phyloP scores from a whole-genome alignment of 2,888 invertebrate genomes.

The Chalcis sispes region DNA sequence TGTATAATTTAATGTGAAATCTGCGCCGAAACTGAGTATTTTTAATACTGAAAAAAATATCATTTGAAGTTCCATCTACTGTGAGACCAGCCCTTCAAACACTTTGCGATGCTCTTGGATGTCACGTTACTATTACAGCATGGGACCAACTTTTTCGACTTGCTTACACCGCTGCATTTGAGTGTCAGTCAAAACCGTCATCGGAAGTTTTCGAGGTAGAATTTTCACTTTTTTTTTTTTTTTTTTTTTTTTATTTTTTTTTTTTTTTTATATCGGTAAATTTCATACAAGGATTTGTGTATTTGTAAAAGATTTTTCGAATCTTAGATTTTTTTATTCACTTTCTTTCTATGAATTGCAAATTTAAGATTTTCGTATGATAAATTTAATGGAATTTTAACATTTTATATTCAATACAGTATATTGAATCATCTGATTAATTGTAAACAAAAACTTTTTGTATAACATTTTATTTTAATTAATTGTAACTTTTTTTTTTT shows the following conservation, averaged over 20 bases:
- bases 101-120: constrained; percentile 86
- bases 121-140: constrained; percentile 86
- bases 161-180: constrained; percentile 77
- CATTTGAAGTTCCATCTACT: constrained; percentile 79
- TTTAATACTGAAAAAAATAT: constrained; percentile 4
- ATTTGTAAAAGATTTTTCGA: background rate
- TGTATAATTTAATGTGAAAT: no score
- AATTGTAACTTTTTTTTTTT: background rate
- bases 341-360: no score
- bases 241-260: background rate
- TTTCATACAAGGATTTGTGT: background rate
- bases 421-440: no score
- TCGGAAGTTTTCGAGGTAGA: constrained; percentile 64
- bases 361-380: no score
- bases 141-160: constrained; percentile 85
- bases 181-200: constrained; percentile 66
- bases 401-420: no score
- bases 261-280: constrained; percentile 6
- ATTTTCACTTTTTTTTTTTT: background rate
- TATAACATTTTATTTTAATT: no score
- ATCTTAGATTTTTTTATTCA: no score
- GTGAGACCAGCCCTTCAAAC: constrained; percentile 85
- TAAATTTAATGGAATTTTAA: no score
- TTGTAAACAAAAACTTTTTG: no score
- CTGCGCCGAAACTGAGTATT: background rate